Evolutionary conservation across 2,113 vertebrate genomes (phyloP).

Genomic region (Orycteropus afer): DNA sequence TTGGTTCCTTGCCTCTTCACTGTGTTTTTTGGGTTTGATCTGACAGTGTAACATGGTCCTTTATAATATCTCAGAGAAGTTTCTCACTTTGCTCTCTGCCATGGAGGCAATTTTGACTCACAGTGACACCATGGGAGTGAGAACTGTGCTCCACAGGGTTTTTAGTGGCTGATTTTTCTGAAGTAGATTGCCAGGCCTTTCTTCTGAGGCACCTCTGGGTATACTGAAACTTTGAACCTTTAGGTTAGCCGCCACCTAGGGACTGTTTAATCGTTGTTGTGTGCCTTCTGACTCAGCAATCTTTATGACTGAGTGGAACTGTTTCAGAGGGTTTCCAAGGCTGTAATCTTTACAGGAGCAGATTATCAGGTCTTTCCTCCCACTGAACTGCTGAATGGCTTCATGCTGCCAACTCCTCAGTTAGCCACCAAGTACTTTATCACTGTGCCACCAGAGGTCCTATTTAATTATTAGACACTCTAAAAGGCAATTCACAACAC

Average conservation of each 20-base stretch:
- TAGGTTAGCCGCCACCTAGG: neutral
- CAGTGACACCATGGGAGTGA: neutral
- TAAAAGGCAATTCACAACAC: conserved; percentile 11
- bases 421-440: neutral
- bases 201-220: neutral
- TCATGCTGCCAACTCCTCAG: neutral
- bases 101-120: neutral
- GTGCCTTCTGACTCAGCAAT: neutral
- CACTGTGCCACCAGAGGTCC: neutral
- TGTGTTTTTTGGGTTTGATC: neutral
- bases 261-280: neutral
- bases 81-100: neutral
- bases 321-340: neutral
- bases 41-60: neutral
- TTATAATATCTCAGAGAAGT: neutral
- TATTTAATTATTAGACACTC: neutral
- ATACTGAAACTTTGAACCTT: neutral
- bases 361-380: neutral
- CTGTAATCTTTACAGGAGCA: neutral
- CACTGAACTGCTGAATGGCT: neutral
- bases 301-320: neutral
- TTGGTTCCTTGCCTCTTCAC: neutral
- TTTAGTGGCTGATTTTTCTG: neutral
- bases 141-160: neutral
- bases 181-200: neutral